phyloP scores from a whole-genome alignment of 2,888 invertebrate genomes.

The Oscheius sp. region DNA sequence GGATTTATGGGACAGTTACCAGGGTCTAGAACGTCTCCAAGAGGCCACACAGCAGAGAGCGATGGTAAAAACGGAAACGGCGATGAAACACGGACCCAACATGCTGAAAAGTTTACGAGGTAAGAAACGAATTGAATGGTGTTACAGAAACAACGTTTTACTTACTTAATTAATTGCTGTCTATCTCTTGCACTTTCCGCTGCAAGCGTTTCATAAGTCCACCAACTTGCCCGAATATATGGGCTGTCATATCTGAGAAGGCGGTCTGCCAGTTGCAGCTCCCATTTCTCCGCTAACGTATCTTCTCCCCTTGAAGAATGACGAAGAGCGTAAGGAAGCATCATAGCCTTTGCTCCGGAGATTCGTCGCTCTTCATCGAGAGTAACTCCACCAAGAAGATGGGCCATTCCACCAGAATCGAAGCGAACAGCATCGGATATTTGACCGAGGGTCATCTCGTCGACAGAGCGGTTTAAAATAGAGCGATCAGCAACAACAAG shows the following conservation, averaged over 20 bases:
- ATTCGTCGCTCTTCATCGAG: conserved; percentile 57
- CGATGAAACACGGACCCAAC: conserved; percentile 66
- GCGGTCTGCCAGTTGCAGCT: conserved; percentile 62
- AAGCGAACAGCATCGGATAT: conserved; percentile 62
- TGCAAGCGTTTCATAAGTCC: conserved; percentile 70
- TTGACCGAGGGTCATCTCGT: conserved; percentile 64
- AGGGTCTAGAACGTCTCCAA: conserved; percentile 90
- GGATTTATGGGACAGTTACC: conserved; percentile 72
- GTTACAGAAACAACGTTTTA: too few species aligned
- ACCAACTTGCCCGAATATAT: conserved; percentile 61
- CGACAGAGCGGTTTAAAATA: conserved; percentile 57
- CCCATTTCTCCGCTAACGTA: conserved; percentile 68
- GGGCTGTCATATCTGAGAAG: conserved; percentile 56
- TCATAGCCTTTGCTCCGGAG: conserved; percentile 65
- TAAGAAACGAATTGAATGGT: too few species aligned
- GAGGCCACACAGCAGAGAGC: conserved; percentile 72
- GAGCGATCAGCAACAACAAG: conserved; percentile 60
- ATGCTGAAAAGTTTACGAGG: too few species aligned
- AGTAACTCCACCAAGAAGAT: conserved; percentile 66
- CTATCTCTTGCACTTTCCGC: conserved; percentile 66
- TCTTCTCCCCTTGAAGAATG: conserved; percentile 64
- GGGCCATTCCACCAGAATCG: conserved; percentile 63
- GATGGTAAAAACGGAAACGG: conserved; percentile 68
- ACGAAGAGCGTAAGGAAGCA: conserved; percentile 68
- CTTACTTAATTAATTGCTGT: conserved; percentile 59